Conservation (phyloP, 2,888 invertebrate genomes). For the Byasa hedistus region DNA sequence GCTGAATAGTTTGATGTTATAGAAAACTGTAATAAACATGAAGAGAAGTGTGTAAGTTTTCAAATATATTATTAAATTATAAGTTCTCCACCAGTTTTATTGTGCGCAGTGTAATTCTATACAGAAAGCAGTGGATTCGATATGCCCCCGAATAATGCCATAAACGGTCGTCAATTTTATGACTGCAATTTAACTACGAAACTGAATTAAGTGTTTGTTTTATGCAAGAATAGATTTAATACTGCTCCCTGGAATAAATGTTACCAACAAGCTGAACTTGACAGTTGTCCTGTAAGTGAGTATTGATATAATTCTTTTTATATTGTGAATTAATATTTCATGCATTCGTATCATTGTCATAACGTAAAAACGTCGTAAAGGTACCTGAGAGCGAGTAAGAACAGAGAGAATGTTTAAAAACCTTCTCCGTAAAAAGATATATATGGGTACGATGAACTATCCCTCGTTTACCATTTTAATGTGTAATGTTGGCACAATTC, state of each 20-base stretch:
- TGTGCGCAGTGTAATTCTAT: conserved; percentile 58
- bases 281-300: not conserved
- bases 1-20: not conserved
- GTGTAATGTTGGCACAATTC: no score
- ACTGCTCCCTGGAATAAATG: conserved; percentile 28
- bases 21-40: not conserved
- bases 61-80: not conserved
- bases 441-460: no score
- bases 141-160: conserved; percentile 75
- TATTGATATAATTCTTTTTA: not conserved
- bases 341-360: no score
- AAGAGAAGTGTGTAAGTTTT: not conserved
- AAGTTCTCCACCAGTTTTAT: conserved; percentile 34
- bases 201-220: conserved; percentile 72
- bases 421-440: no score
- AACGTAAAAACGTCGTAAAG: no score
- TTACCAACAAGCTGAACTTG: conserved; percentile 13
- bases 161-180: conserved; percentile 76
- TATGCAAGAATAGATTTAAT: conserved; percentile 61
- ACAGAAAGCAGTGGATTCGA: conserved; percentile 68
- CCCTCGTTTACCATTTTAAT: no score
- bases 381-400: no score
- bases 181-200: conserved; percentile 70
- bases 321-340: not conserved
- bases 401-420: no score